These are phyloP conservation scores for Diogma glabrata DNA, from an alignment of 2,888 invertebrate species.

Conservation along the genomic window DNA sequence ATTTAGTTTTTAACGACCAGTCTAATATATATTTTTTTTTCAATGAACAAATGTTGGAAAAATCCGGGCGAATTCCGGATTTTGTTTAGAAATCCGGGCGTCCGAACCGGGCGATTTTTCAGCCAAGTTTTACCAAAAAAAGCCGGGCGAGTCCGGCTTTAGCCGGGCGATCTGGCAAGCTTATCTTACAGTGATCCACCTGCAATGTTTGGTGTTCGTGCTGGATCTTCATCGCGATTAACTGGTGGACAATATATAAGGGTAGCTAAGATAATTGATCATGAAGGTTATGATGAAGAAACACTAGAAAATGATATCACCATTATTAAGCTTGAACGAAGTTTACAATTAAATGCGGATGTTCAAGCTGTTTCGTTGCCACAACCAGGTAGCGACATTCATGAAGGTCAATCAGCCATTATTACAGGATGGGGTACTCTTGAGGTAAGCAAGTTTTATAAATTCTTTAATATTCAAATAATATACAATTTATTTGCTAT, in stretches of 20 bases:
- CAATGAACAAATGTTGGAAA: no score
- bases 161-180: no score
- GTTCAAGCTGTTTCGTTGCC: background rate
- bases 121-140: no score
- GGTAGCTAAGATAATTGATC: background rate
- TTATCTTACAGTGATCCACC: no score
- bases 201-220: background rate
- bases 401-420: background rate
- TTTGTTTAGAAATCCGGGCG: no score
- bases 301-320: background rate
- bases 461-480: background rate
- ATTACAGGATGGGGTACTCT: conserved; percentile 1
- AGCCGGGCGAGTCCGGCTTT: no score
- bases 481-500: background rate
- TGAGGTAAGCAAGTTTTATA: background rate
- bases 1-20: no score
- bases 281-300: background rate
- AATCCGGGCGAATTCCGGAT: no score
- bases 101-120: no score
- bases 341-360: background rate
- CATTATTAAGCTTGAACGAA: background rate
- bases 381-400: background rate
- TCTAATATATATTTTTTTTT: no score
- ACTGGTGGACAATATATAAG: background rate
- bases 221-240: background rate